These are phyloP conservation scores for Chlorodrepanis virens DNA, from an alignment of 2,113 vertebrate species.

Conservation along the genomic window DNA sequence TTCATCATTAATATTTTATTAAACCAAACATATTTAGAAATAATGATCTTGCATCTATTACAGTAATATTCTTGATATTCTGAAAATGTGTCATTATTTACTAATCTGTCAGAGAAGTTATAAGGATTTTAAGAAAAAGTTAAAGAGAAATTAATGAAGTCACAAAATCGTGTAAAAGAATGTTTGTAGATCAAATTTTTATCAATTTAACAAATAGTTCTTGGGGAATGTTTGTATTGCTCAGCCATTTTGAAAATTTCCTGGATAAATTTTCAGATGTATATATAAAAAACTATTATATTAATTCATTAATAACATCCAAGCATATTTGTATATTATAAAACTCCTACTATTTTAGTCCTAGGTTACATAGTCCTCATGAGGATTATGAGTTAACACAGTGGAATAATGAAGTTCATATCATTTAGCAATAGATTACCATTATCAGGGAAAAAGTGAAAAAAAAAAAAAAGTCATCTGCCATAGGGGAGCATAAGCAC, in stretches of 20 bases:
- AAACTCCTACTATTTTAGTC: conserved; percentile 27
- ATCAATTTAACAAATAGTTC: not conserved
- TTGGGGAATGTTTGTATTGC: not conserved
- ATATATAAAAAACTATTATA: conserved; percentile 16
- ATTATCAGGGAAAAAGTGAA: not conserved
- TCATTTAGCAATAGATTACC: conserved; percentile 26
- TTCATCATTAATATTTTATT: not conserved
- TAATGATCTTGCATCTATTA: not conserved
- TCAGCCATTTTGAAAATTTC: conserved; percentile 14
- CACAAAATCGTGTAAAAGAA: not conserved
- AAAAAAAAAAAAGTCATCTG: too few species aligned
- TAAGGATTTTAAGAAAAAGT: not conserved
- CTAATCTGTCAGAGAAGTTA: not conserved
- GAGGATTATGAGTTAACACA: conserved; percentile 33
- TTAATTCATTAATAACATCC: conserved; percentile 25
- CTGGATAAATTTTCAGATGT: conserved; percentile 3
- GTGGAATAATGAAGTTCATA: conserved; percentile 49
- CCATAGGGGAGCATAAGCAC: not conserved
- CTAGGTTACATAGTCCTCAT: not conserved
- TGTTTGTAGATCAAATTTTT: not conserved
- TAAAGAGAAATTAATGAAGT: not conserved
- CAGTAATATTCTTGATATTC: not conserved
- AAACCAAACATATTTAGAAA: not conserved
- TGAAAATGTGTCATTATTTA: not conserved
- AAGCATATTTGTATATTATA: not conserved